Evolutionary conservation across 92 coral and sea anemone genomes (phyloP), one percentile per base, ranked within the genome.

Genomic region (Blastomussa wellsi): DNA sequence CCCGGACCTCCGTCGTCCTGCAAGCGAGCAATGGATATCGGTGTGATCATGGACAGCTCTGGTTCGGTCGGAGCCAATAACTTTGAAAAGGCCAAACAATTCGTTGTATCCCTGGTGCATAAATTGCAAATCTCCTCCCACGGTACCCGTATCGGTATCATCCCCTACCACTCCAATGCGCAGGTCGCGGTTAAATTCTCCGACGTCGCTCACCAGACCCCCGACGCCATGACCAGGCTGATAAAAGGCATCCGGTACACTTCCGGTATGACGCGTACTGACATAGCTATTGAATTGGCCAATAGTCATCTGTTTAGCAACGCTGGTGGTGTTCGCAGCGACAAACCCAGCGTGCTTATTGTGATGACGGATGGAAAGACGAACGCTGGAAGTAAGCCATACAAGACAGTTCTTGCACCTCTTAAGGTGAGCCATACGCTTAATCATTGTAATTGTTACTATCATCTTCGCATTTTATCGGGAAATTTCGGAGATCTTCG

Each of bases 341-440:
- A 88, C 84, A 88, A 69, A 17, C 81, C 92, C 0, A 88, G 86
- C 48, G 94, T 93, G 37, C 84, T 93, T 41, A 82, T 93, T 59
- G 96, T 93, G 33, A 81, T 93, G 84, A 93, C 96, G 4, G 90
- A 93, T 74, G 96, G 96, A 17, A 90, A 88, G 80, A 90, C 91
- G 8, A 87, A 86, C 73, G 42, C 42, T 12, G 86, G 86, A 29
- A 90, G 90, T 44, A 74, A 80, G 38, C 77, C 93, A 49, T 93
- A 90, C 77, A 74, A 80, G 4, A 53, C 35, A 26, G 93, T 85
- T 13, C 89, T 93, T 9, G 87, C 71, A 4, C 93, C 90, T 9
- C 57, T 92, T 37, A 65, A 74, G 86, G 95, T 92, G 42, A 82
- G 88, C 35, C 68, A 5, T 12, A 3, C 32, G 16, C 17, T 62